Conservation (phyloP, 30 jellyfish, hydroid and myxozoan genomes). For the Pelagia noctiluca region DNA sequence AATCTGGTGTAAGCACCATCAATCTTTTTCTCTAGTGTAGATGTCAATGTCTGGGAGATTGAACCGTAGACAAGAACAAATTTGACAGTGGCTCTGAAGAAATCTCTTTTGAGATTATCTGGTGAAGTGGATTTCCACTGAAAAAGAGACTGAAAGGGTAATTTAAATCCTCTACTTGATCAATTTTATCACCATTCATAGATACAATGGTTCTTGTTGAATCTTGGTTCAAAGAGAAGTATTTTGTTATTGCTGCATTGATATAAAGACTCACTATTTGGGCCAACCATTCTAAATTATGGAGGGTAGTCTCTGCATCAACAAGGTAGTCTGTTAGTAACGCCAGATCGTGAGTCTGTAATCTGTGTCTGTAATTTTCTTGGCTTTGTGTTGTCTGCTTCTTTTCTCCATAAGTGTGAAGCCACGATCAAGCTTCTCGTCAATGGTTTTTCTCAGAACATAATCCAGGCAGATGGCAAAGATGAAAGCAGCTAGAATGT, state of each 20-base stretch:
- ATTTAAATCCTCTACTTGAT: neutral
- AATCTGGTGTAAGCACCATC: slow-evolving; percentile 57
- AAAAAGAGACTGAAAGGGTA: neutral
- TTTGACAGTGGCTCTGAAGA: slow-evolving; percentile 55
- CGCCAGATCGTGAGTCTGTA: slow-evolving; percentile 31
- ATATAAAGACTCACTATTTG: neutral
- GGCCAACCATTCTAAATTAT: neutral
- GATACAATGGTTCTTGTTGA: no score
- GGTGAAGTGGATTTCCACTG: slow-evolving; percentile 43
- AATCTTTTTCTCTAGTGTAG: neutral
- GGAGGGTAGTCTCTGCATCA: neutral
- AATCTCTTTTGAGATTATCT: slow-evolving; percentile 18
- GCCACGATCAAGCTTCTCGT: slow-evolving; percentile 19
- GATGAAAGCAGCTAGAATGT: slow-evolving; percentile 16
- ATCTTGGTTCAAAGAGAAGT: neutral
- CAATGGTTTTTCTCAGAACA: slow-evolving; percentile 39
- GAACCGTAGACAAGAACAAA: slow-evolving; percentile 38
- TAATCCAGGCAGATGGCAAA: slow-evolving; percentile 26
- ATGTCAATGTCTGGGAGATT: slow-evolving; percentile 38
- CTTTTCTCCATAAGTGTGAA: slow-evolving; percentile 17
- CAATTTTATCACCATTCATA: neutral
- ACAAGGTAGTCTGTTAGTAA: slow-evolving; percentile 29
- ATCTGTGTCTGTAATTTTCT: slow-evolving; percentile 39
- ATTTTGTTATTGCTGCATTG: neutral
- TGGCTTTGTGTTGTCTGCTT: slow-evolving; percentile 20